These are phyloP conservation scores for Oligia latruncula DNA, from an alignment of 2,888 invertebrate species.

Conservation along the genomic window DNA sequence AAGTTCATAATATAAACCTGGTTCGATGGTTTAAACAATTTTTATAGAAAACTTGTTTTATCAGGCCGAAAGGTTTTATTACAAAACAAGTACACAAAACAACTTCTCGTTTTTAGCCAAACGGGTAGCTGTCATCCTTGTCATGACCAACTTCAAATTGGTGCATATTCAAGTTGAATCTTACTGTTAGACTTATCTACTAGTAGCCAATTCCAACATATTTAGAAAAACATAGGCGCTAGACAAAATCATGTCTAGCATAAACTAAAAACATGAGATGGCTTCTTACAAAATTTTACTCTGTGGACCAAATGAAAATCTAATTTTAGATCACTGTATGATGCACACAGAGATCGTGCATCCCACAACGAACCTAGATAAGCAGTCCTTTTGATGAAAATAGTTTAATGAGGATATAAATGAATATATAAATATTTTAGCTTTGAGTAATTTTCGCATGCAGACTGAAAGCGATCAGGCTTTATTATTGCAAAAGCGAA, in stretches of 20 bases:
- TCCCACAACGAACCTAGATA: not conserved
- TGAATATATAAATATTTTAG: not conserved
- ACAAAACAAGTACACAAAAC: no score
- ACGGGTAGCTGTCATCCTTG: not conserved
- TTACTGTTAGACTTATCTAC: not conserved
- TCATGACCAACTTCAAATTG: not conserved
- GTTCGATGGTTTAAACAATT: no score
- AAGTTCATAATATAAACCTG: no score
- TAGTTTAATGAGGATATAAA: not conserved
- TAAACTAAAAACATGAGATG: not conserved
- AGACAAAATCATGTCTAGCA: not conserved
- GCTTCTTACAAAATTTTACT: not conserved
- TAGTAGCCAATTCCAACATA: not conserved
- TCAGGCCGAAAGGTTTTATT: no score
- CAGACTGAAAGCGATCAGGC: not conserved
- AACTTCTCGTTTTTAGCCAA: not conserved
- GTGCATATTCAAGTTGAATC: not conserved
- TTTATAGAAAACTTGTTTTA: no score
- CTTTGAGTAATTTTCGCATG: not conserved
- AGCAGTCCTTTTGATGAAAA: not conserved
- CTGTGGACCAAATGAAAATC: conserved; percentile 13
- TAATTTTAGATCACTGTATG: not conserved
- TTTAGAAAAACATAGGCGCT: not conserved
- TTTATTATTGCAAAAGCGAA: conserved; percentile 7
- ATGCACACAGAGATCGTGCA: not conserved